Evolutionary conservation across 2,888 invertebrate species (phyloP).

Genomic region (Archips crataeganus): DNA sequence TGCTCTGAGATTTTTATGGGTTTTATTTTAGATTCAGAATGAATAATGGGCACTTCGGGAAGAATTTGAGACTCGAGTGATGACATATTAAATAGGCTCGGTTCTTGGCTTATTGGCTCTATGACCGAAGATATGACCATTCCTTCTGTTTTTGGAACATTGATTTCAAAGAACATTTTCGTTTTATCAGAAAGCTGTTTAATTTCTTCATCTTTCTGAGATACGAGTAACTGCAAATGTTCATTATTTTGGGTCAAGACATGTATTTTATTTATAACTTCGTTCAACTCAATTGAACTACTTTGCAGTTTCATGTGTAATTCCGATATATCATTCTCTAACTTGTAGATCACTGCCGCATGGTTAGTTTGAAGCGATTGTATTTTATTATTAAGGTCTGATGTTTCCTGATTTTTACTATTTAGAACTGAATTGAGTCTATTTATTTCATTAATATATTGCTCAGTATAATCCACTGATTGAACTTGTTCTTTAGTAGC

Average conservation of each 20-base stretch:
- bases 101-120: slow-evolving; percentile 66
- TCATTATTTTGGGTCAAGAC: slow-evolving; percentile 60
- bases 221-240: slow-evolving; percentile 57
- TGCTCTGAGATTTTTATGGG: slow-evolving; percentile 57
- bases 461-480: slow-evolving; percentile 77
- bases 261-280: slow-evolving; percentile 54
- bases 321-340: slow-evolving; percentile 66
- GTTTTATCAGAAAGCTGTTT: slow-evolving; percentile 72
- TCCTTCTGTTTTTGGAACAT: slow-evolving; percentile 82
- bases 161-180: slow-evolving; percentile 78
- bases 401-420: slow-evolving; percentile 80
- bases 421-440: slow-evolving; percentile 81
- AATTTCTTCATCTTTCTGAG: slow-evolving; percentile 69
- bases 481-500: slow-evolving; percentile 50
- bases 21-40: slow-evolving; percentile 50
- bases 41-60: slow-evolving; percentile 52
- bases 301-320: slow-evolving; percentile 64
- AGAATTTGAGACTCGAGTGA: slow-evolving; percentile 78
- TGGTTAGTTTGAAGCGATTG: slow-evolving; percentile 61
- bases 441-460: slow-evolving; percentile 85
- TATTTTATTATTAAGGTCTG: slow-evolving; percentile 63
- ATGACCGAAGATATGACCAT: slow-evolving; percentile 80
- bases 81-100: slow-evolving; percentile 60
- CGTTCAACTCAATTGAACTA: slow-evolving; percentile 53
- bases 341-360: slow-evolving; percentile 54